Conservation (phyloP, 2,797 vertebrate species). For the Otus scops region DNA sequence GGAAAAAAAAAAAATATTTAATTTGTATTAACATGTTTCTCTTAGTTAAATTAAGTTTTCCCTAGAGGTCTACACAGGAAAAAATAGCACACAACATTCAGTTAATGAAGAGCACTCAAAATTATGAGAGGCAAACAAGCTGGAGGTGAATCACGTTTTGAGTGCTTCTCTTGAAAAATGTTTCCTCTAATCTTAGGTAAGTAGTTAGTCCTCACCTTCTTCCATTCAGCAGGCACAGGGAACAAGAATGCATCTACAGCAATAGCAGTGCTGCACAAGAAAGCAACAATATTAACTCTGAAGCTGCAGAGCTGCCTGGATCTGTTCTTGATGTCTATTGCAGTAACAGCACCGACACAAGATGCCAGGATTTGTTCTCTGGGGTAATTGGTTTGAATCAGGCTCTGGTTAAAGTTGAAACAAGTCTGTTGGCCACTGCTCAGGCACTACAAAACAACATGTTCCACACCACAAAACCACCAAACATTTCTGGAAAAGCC, state of each 20-base stretch:
- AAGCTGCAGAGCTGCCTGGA: neutral
- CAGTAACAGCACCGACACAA: neutral
- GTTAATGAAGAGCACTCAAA: conserved; percentile 51
- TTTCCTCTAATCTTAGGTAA: conserved; percentile 18
- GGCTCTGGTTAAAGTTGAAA: neutral
- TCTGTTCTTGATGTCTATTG: neutral
- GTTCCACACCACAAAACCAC: conserved; percentile 35
- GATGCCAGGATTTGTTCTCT: neutral
- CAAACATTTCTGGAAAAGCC: conserved; percentile 19
- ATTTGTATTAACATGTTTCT: conserved; percentile 16
- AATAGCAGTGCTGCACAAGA: neutral
- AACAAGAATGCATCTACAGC: neutral
- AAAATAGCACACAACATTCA: conserved; percentile 25
- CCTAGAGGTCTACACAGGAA: conserved; percentile 11
- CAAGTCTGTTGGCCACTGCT: neutral
- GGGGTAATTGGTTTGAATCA: neutral
- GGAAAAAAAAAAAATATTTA: neutral
- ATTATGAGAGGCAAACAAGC: conserved; percentile 43
- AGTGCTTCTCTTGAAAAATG: conserved; percentile 11
- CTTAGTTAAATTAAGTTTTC: conserved; percentile 31
- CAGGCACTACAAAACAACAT: conserved; percentile 5
- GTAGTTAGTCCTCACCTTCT: neutral
- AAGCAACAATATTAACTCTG: neutral
- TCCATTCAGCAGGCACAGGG: neutral
- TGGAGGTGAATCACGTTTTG: conserved; percentile 5